Evolutionary conservation across 2,888 invertebrate species (phyloP).

Genomic region (Sepioteuthis lessoniana): DNA sequence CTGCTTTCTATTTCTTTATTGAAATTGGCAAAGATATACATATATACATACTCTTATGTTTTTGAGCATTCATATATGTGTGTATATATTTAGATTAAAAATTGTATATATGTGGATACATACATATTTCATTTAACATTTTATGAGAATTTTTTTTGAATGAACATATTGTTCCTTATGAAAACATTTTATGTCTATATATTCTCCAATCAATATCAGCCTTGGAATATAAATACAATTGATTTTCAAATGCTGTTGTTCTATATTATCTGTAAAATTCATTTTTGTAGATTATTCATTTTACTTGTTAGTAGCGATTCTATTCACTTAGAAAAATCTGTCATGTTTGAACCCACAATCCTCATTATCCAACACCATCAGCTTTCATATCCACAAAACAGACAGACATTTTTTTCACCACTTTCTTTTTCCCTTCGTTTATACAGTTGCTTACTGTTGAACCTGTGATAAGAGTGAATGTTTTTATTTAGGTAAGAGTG

Average conservation of each 20-base stretch:
- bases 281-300: background rate
- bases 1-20: background rate
- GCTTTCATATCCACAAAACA: background rate
- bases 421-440: too few species aligned
- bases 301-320: background rate
- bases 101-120: background rate
- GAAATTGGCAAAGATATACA: background rate
- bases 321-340: background rate
- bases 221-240: slow-evolving; percentile 24
- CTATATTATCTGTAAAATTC: background rate
- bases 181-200: background rate
- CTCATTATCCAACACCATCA: background rate
- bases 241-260: background rate
- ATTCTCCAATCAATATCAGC: background rate
- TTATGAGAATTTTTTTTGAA: background rate
- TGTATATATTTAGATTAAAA: background rate
- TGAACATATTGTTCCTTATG: background rate
- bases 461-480: too few species aligned
- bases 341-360: background rate
- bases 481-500: too few species aligned
- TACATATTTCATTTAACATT: background rate
- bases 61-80: background rate
- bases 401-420: too few species aligned
- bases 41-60: background rate
- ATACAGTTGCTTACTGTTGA: too few species aligned